Percentiles rank a stretch among this genome's conserved stretches.
These are phyloP conservation scores for Erinaceus europaeus DNA, from an alignment of 2,113 vertebrate species.

Conservation along the genomic window DNA sequence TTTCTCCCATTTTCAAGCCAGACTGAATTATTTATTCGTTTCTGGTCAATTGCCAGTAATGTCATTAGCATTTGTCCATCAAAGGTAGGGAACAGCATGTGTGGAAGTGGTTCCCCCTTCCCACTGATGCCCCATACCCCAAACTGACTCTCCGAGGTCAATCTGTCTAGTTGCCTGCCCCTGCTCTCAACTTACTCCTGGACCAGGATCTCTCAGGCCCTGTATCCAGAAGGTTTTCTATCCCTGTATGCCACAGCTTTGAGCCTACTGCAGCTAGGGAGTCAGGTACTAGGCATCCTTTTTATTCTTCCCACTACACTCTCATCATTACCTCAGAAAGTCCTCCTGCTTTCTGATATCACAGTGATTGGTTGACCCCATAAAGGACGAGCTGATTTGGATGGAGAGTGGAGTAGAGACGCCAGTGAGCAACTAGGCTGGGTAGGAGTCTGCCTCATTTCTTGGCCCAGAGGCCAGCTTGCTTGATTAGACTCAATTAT, in stretches of 20 bases:
- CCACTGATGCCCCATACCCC: constrained; percentile 32
- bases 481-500: not conserved
- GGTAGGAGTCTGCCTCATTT: not conserved
- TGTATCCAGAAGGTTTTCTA: not conserved
- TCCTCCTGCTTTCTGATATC: not conserved
- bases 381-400: not conserved
- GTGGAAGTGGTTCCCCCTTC: constrained; percentile 32
- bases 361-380: not conserved
- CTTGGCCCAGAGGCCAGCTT: not conserved
- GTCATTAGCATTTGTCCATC: constrained; percentile 89
- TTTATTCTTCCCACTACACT: not conserved
- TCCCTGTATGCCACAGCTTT: not conserved
- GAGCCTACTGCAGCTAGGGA: not conserved
- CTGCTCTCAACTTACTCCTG: not conserved
- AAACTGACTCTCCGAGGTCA: constrained; percentile 58
- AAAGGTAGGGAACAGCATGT: constrained; percentile 73
- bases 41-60: constrained; percentile 93
- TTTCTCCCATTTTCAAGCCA: constrained; percentile 88
- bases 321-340: constrained; percentile 8
- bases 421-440: not conserved
- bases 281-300: not conserved
- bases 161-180: not conserved
- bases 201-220: constrained; percentile 6
- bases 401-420: not conserved
- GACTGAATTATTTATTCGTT: constrained; percentile 94